Evolutionary conservation across 2,113 vertebrate genomes (phyloP), one percentile per base, ranked within the genome.

Genomic region (Romanogobio albipinnatus): DNA sequence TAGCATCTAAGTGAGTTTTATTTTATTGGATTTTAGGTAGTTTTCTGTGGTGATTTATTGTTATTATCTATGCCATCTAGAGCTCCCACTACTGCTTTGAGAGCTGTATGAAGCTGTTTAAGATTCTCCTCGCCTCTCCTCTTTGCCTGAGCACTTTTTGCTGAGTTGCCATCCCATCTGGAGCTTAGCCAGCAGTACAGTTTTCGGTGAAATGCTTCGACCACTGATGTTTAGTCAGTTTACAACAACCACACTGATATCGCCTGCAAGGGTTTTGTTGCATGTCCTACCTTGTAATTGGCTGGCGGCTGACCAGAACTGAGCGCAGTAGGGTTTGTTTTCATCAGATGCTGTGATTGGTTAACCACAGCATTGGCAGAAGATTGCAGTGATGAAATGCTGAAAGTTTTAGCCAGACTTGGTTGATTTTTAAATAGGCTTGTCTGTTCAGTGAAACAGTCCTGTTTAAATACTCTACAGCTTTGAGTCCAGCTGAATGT

Each of bases 261-360:
- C 17, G 1, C 74, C 51, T 59, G 51, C 59, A 26, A 13, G 24
- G 45, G 36, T 58, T 61, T 76, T 19, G 59, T 82, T 66, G 74
- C 53, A 49, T 53, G 24, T 8, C 19, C 19, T 45, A n/a, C 15
- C 76, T 78, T 68, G 22, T 39, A 43, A 70, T 77, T 53, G 45
- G 11, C 62, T 84, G 45, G 62, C 81, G 19, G 61, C 51, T 84
- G 83, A 77, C 71, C 83, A 80, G 76, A 56, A 86, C 47, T 62
- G 39, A 68, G 51, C 15, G 9, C 53, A 10, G 39, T 73, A 49
- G 39, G 24, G 68, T 56, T 75, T 22, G 56, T 62, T 22, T 76
- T 61, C 61, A 71, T 83, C 19, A 22, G 75, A 51, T 3, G 2
- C 29, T 76, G 47, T 75, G 49, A 75, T 71, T 83, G 76, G 75